phyloP scores from a whole-genome alignment of 2,888 invertebrate genomes.

The Phymatocera aterrima region DNA sequence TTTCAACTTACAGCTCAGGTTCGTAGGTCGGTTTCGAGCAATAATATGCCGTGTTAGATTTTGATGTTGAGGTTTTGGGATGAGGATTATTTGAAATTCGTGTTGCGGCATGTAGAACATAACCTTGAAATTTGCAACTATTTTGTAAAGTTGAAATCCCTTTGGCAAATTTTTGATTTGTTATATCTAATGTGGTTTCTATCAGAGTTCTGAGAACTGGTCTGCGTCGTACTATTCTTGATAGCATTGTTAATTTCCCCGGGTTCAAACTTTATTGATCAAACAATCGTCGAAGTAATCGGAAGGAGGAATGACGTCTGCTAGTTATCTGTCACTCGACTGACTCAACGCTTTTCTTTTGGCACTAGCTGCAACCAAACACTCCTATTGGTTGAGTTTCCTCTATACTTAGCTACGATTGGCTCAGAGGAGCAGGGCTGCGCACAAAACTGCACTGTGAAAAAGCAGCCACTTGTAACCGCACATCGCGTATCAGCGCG shows the following conservation, averaged over 20 bases:
- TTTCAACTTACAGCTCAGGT: slow-evolving; percentile 28
- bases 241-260: slow-evolving; percentile 53
- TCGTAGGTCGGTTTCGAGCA: background rate
- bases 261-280: slow-evolving; percentile 54
- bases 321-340: background rate
- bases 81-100: slow-evolving; percentile 24
- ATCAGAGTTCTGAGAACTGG: slow-evolving; percentile 34
- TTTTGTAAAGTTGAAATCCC: background rate
- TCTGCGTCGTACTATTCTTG: slow-evolving; percentile 37
- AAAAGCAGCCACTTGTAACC: no score
- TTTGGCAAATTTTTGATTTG: background rate
- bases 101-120: slow-evolving; percentile 31
- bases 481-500: no score
- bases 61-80: background rate
- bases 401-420: no score
- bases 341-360: no score
- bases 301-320: slow-evolving; percentile 17
- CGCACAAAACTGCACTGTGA: no score
- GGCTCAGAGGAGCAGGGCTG: no score
- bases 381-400: background rate
- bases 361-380: no score
- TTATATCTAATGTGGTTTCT: slow-evolving; percentile 4
- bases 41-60: background rate
- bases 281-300: no score
- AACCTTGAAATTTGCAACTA: slow-evolving; percentile 53